Conservation (phyloP, 2,113 vertebrate genomes). For the Beaufortia kweichowensis region DNA sequence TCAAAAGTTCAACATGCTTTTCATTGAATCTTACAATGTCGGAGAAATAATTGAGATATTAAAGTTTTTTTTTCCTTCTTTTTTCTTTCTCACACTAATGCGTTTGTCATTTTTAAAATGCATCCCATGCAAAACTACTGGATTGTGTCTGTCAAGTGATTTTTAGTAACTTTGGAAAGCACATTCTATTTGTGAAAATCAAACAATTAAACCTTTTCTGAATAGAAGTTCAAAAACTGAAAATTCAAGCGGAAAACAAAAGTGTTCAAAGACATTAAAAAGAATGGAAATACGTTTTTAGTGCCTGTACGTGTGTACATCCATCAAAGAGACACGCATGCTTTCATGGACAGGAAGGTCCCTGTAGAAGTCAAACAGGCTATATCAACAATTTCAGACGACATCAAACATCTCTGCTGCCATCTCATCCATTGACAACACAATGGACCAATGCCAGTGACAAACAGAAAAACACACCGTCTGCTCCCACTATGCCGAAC, state of each 20-base stretch:
- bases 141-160: background rate
- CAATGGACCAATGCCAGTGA: background rate
- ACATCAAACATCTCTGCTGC: conserved; percentile 9
- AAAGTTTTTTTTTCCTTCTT: too few relatives aligned
- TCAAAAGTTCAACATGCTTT: too few relatives aligned
- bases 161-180: background rate
- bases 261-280: background rate
- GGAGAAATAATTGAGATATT: too few relatives aligned
- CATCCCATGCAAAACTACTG: too few relatives aligned
- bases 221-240: background rate
- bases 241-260: background rate
- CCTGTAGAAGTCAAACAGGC: background rate
- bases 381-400: conserved; percentile 20
- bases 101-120: background rate
- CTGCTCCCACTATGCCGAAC: background rate
- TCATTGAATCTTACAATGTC: too few relatives aligned
- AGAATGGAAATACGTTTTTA: background rate
- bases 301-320: background rate
- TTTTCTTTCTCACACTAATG: background rate
- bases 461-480: background rate
- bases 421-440: background rate
- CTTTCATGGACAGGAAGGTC: conserved; percentile 6
- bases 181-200: conserved; percentile 12
- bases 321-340: background rate
- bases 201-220: background rate